Conservation (phyloP, 2,113 vertebrate species). For the Zeus faber region DNA sequence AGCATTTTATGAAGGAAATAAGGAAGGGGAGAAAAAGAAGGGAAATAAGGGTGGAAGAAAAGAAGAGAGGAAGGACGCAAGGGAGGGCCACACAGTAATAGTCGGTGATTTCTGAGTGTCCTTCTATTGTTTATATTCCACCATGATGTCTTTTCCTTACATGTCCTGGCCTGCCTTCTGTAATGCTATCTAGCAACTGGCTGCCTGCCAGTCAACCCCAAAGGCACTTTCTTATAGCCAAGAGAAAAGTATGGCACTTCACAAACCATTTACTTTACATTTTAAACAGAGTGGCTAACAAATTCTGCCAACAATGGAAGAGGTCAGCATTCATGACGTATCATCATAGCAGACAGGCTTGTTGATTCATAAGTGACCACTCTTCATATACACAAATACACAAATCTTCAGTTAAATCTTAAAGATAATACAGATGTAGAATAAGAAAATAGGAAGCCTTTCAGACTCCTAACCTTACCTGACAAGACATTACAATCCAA, state of each 20-base stretch:
- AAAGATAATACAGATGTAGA: constrained; percentile 4
- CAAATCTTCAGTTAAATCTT: no score
- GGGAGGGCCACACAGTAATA: not conserved
- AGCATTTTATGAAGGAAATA: no score
- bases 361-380: constrained; percentile 3
- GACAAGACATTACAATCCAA: no score
- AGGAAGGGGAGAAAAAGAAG: not conserved
- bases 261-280: constrained; percentile 3
- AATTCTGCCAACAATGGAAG: constrained; percentile 8
- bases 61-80: not conserved
- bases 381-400: constrained; percentile 2
- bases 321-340: constrained; percentile 13
- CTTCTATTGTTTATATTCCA: constrained; percentile 30
- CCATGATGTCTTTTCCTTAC: constrained; percentile 42
- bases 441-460: no score
- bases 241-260: constrained; percentile 12
- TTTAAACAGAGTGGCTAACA: constrained; percentile 22
- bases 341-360: constrained; percentile 9
- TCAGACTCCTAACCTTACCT: no score
- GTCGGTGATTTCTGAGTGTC: constrained; percentile 5
- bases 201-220: not conserved
- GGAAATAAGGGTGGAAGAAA: not conserved
- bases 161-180: constrained; percentile 42
- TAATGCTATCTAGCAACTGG: constrained; percentile 21
- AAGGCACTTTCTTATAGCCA: constrained; percentile 7